These are phyloP conservation scores for Apotomis turbidana DNA, from an alignment of 2,888 invertebrate species.

Conservation along the genomic window DNA sequence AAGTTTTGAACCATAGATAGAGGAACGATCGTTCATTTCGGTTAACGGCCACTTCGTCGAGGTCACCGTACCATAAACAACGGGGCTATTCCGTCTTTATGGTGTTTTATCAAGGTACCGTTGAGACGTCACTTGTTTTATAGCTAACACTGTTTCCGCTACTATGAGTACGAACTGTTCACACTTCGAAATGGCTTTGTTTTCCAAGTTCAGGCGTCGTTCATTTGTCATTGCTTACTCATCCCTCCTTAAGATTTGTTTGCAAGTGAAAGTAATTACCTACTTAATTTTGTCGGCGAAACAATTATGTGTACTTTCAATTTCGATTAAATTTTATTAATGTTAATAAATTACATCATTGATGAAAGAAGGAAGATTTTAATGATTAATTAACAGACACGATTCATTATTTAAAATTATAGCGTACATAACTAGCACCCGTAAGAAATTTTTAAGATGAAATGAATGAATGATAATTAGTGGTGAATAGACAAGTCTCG, in stretches of 20 bases:
- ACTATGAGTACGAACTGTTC: slow-evolving; percentile 44
- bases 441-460: slow-evolving; percentile 9
- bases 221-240: slow-evolving; percentile 10
- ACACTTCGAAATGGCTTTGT: slow-evolving; percentile 38
- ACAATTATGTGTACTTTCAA: slow-evolving; percentile 9
- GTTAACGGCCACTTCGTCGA: slow-evolving; percentile 63
- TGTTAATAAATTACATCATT: slow-evolving; percentile 6
- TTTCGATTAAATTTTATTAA: slow-evolving; percentile 4
- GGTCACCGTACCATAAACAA: slow-evolving; percentile 70
- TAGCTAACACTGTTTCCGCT: slow-evolving; percentile 56
- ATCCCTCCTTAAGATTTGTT: slow-evolving; percentile 11
- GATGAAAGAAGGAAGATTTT: neutral
- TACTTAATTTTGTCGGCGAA: slow-evolving; percentile 7
- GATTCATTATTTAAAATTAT: slow-evolving; percentile 1
- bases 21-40: slow-evolving; percentile 58
- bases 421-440: neutral
- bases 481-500: slow-evolving; percentile 1
- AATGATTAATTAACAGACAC: slow-evolving; percentile 14
- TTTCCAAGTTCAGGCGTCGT: slow-evolving; percentile 23
- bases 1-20: slow-evolving; percentile 29
- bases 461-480: slow-evolving; percentile 13
- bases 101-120: slow-evolving; percentile 73
- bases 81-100: slow-evolving; percentile 65
- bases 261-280: slow-evolving; percentile 33
- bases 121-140: slow-evolving; percentile 64